A percentile compares a stretch with the other conserved stretches of the same genome.
These are phyloP conservation scores for Anguilla rostrata DNA, from an alignment of 2,113 vertebrate genomes.

Conservation along the genomic window DNA sequence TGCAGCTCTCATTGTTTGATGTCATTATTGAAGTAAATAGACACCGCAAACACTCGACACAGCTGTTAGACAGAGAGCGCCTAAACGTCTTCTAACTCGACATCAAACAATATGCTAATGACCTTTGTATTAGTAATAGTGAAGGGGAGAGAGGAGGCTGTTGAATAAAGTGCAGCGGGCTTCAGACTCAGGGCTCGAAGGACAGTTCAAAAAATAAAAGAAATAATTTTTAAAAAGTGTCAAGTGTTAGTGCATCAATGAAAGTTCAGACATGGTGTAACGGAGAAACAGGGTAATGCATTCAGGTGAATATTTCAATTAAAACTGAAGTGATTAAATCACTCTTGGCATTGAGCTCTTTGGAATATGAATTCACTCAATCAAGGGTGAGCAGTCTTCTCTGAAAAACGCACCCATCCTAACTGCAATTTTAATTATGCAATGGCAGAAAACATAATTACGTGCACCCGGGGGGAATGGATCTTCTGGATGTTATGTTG, in stretches of 20 bases:
- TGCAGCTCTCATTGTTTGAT: constrained; percentile 66
- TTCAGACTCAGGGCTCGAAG: background rate
- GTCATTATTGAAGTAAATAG: constrained; percentile 70
- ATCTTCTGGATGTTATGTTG: background rate
- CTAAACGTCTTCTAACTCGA: constrained; percentile 71
- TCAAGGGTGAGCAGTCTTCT: constrained; percentile 33
- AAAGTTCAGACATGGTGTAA: background rate
- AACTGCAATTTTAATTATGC: background rate
- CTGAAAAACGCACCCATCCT: background rate
- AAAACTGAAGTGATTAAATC: constrained; percentile 8
- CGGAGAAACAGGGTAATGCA: background rate
- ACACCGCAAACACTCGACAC: constrained; percentile 69
- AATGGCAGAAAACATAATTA: constrained; percentile 5
- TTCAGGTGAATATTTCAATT: constrained; percentile 3
- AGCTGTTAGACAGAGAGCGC: constrained; percentile 68
- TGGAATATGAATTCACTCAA: constrained; percentile 22
- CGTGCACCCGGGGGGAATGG: background rate
- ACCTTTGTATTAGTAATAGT: constrained; percentile 57
- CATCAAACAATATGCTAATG: constrained; percentile 77
- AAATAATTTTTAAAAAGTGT: background rate
- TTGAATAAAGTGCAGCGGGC: constrained; percentile 9
- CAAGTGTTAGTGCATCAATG: background rate
- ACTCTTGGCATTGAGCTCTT: background rate
- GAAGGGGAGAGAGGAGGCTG: constrained; percentile 4
- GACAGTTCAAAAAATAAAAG: background rate